Percentiles rank a stretch among this genome's conserved stretches.
Evolutionary conservation across 2,113 vertebrate species (phyloP).

Genomic region (Rallus limicola): DNA sequence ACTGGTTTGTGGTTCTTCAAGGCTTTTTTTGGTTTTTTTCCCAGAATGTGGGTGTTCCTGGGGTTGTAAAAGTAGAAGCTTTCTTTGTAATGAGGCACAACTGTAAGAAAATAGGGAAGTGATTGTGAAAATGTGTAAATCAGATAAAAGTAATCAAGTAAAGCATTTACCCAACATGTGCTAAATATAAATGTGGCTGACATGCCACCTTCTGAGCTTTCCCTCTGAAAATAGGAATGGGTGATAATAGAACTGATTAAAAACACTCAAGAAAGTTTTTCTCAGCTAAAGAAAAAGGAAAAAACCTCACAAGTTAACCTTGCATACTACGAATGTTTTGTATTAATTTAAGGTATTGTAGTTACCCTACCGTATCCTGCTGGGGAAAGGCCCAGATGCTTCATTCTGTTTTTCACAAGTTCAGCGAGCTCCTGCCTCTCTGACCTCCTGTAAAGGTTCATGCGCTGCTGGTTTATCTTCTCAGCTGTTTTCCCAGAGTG

Average conservation of each 20-base stretch:
- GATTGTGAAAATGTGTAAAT: neutral
- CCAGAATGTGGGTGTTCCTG: neutral
- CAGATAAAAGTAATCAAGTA: neutral
- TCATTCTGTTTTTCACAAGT: conserved; percentile 94
- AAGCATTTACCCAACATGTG: neutral
- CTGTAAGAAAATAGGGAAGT: neutral
- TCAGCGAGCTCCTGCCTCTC: conserved; percentile 93
- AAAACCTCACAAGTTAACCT: neutral
- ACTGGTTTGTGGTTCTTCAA: neutral
- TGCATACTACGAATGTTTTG: neutral
- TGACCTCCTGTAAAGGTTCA: conserved; percentile 87
- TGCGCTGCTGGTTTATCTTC: conserved; percentile 86
- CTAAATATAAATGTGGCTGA: neutral
- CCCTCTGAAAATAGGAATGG: neutral
- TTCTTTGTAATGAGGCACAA: neutral
- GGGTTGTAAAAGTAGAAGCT: neutral
- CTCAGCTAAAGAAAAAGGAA: neutral
- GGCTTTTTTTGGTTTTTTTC: neutral
- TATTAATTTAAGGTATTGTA: neutral
- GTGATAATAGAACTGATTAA: neutral
- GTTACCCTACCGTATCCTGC: conserved; percentile 84
- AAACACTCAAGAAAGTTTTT: neutral
- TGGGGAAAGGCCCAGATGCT: conserved; percentile 91
- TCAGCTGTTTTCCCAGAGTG: conserved; percentile 81
- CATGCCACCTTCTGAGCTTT: neutral